These are phyloP conservation scores for Pachymerium ferrugineum DNA, from an alignment of 2,888 invertebrate genomes.

Conservation along the genomic window DNA sequence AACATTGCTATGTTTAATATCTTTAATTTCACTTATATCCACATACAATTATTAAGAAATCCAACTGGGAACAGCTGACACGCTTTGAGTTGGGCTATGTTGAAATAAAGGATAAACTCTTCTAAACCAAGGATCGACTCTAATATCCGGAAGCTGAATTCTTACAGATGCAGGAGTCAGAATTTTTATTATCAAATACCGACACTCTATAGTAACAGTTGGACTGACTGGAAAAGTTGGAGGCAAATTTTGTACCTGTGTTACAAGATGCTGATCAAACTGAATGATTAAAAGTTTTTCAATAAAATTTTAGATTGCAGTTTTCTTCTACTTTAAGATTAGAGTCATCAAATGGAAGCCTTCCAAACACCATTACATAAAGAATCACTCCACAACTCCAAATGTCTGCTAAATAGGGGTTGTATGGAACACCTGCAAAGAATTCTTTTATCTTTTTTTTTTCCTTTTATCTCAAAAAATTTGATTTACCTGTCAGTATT, in stretches of 20 bases:
- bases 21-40: no score
- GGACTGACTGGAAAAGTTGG: not conserved
- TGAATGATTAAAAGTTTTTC: no score
- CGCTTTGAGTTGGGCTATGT: no score
- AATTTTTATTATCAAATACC: not conserved
- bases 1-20: no score
- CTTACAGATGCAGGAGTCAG: not conserved
- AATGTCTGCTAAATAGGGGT: not conserved
- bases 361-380: not conserved
- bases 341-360: not conserved
- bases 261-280: not conserved
- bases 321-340: not conserved
- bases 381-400: constrained; percentile 2
- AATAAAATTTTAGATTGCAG: not conserved
- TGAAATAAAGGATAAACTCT: not conserved
- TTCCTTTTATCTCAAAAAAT: not conserved
- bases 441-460: not conserved
- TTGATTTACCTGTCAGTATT: not conserved
- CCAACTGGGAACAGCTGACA: no score
- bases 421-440: constrained; percentile 11
- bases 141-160: not conserved
- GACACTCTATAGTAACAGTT: not conserved
- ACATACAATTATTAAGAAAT: no score
- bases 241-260: not conserved
- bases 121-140: not conserved